Base-by-base conservation (phyloP, 1,140 invertebrate genomes). In the Lordiphosa stackelbergi region DNA sequence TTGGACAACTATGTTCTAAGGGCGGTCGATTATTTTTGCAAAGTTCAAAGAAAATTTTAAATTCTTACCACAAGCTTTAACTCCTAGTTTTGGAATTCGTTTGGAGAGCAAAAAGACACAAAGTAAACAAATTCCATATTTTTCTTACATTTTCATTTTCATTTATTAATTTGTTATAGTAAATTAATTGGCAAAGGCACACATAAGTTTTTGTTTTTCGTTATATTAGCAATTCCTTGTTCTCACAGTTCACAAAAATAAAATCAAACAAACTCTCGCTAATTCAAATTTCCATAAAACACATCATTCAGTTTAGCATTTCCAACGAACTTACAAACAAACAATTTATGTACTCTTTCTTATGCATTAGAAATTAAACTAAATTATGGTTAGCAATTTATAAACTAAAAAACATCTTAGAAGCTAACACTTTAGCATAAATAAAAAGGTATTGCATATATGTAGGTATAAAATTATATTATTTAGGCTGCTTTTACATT, bases 341-440 rank as follows among this genome's bases (percentile, higher is more conserved):
- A 74, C 49, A 65, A 73, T 64, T 66, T 47, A 68, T 69, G 52
- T 81, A 74, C 52, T 70, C 54, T 57, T 43, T 59, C 75, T 71
- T 79, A 71, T 34, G 52, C 63, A 59, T 47, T 52, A 64, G 41
- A 34, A 74, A 75, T 79, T 79, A 79, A 53, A 81, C 75, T 79
- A 79, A 62, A 69, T 75, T 79, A 79, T 60, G 78, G 75, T 79
- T 79, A 79, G 75, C 66, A 40, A 31, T 58, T 71, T 71, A 79
- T 79, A 79, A 79, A 81, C 75, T 79, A 79, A 75, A 79, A 79
- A 79, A 79, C 75, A 79, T 79, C 75, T 79, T 79, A 79, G 41
- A 47, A 53, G 56, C 46, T 69, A 69, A 66, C 69, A 61, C 35
- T 69, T 69, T 69, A 69, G 37, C 35, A 69, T 69, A 69, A 68